Evolutionary conservation across 2,113 vertebrate genomes (phyloP), one percentile per base, ranked within the genome.

Genomic region (Neofelis nebulosa): DNA sequence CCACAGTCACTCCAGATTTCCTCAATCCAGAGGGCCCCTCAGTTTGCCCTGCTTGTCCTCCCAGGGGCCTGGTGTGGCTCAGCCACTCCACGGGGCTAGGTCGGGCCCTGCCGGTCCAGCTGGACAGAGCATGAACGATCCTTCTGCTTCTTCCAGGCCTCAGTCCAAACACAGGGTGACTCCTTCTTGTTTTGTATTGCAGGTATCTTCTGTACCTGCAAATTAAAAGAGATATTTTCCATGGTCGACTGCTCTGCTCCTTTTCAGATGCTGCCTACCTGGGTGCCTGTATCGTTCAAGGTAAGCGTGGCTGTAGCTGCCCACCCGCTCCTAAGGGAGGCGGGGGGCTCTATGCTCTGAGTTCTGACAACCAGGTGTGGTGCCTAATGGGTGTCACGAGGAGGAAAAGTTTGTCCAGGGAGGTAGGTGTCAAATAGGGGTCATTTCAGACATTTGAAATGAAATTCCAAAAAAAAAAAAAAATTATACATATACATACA

Each of bases 181-280:
- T 63, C 2, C 80, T 73, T 93, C 73, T 96, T 27, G 55, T 96
- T 93, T n/a, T 98, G 65, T 79, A 5, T 99, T 99, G 52, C 98
- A 99, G 99, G 98, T 99, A 99, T 95, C 99, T 99, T 90, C 98
- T 99, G 95, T 99, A 99, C 96, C 99, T 99, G 86, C 99, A 99
- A 98, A 96, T 99, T 98, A 99, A 99, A 98, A 99, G 99, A 95
- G 99, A 99, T n/a, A 99, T 99, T 98, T 99, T 99, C 98, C 99
- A 99, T 9, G 99, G 99, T 15, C 99, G 99, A 82, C 99, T 99
- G 97, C 99, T 99, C 81, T 99, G 99, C 95, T 99, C 99, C 33
- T 99, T 99, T 96, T 99, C 99, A 71, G 99, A 99, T 97, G 99
- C 99, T 97, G 99, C 99, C 45, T 99, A 99, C 97, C 98, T 99